Base-by-base conservation (phyloP, 2,797 vertebrate genomes). In the Coreius guichenoti region DNA sequence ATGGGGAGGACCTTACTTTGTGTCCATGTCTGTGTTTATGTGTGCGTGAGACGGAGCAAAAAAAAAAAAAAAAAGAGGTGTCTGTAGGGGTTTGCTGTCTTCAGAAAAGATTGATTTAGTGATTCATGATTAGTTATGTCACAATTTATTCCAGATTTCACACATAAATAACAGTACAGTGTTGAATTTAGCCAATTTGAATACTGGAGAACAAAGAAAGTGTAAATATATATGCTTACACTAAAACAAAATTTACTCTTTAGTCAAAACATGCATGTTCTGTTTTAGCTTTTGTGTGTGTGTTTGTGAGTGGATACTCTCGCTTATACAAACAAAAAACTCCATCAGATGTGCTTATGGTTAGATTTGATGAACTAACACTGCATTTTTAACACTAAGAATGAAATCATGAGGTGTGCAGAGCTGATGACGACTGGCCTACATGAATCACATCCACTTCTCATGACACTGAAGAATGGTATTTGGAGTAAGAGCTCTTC, bases 401-500 rank as follows among this genome's bases (percentile, higher is more conserved):
- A 63, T 43, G 39, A 69, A 78, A 63, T 80, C 43, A 76, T 84
- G n/a, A 68, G 70, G 75, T n/a, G 68, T 31, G 4, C 29, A 19
- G 68, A 84, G 80, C 82, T 77, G 63, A 86, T 88, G 82, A 73
- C 43, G 81, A 82, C 84, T 89, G 84, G 84, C 84, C 36, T 61
- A 69, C 84, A 61, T 76, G 80, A 82, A 86, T 75, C 82, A 80
- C 81, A 85, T 88, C 75, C 80, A 84, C 79, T 74, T 80, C 74
- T 94, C 91, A 90, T 94, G 94, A 94, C 93, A 93, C 91, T 95
- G 94, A 95, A 90, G 78, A 91, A 95, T 93, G 92, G 93, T 94
- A 95, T 95, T 95, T 94, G 92, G 92, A 94, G 88, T 54, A 85
- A 85, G 90, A 89, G 92, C 93, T 92, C 92, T 91, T 94, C 89